Percentiles rank a stretch among this genome's conserved stretches.
Evolutionary conservation across 2,888 invertebrate species (phyloP).

Genomic region (Pandemis heparana): DNA sequence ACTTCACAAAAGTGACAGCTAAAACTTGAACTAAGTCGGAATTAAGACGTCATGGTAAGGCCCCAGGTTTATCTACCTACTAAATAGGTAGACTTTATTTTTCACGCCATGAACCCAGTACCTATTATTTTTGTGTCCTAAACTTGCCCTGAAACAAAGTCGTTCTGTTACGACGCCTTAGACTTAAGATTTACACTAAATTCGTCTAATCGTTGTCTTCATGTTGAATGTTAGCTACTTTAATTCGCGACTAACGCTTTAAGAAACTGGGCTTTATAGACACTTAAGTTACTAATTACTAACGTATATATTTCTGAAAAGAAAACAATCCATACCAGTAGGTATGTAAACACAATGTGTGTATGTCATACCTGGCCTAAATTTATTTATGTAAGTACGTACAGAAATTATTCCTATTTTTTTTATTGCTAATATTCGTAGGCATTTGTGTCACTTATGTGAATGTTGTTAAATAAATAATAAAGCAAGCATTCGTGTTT

Average conservation of each 20-base stretch:
- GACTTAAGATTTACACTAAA: not conserved
- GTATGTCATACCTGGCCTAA: slow-evolving; percentile 8
- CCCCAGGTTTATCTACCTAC: no score
- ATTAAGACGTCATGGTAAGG: no score
- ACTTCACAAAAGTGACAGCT: no score
- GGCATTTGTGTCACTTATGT: slow-evolving; percentile 37
- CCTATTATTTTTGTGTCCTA: not conserved
- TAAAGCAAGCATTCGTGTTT: slow-evolving; percentile 22
- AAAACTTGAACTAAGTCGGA: no score
- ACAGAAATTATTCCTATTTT: slow-evolving; percentile 8
- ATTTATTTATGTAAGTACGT: not conserved
- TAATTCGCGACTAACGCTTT: not conserved
- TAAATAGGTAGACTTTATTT: not conserved
- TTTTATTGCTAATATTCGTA: slow-evolving; percentile 27
- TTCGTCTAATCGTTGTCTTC: not conserved
- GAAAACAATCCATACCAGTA: not conserved
- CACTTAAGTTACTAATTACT: no score
- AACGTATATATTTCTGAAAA: not conserved
- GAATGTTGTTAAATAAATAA: slow-evolving; percentile 39
- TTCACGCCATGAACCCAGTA: not conserved
- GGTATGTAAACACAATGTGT: not conserved
- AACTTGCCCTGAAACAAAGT: not conserved
- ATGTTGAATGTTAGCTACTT: not conserved
- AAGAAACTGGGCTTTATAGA: not conserved
- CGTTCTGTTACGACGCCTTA: not conserved